A percentile compares a stretch with the other conserved stretches of the same genome.
Conservation (phyloP, 1,140 invertebrate species). For the Thaumetopoea pityocampa region DNA sequence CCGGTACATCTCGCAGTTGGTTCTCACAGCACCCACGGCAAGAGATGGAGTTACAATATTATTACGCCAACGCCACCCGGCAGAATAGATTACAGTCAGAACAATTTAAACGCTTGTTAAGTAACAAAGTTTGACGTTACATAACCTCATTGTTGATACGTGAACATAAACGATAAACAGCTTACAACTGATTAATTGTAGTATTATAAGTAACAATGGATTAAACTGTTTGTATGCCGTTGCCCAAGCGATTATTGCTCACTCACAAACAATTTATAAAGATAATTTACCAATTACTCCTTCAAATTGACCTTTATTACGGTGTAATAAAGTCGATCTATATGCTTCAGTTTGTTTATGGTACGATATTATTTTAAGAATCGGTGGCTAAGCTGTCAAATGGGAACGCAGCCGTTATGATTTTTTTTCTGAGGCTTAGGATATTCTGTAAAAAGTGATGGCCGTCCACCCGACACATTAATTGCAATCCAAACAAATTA, state of each 20-base stretch:
- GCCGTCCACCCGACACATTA: conserved; percentile 46
- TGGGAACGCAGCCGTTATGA: conserved; percentile 23
- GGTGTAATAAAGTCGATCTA: conserved; percentile 2
- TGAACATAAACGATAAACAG: conserved; percentile 13
- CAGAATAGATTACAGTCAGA: neutral
- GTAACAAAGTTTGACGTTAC: conserved; percentile 11
- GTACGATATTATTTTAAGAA: conserved; percentile 4
- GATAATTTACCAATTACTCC: neutral
- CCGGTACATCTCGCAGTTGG: too few relatives aligned
- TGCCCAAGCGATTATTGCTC: conserved; percentile 23
- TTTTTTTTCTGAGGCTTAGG: conserved; percentile 30
- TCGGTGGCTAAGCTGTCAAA: conserved; percentile 40
- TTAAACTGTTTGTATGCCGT: conserved; percentile 20
- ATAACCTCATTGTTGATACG: conserved; percentile 13
- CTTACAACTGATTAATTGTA: conserved; percentile 23
- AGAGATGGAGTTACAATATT: too few relatives aligned
- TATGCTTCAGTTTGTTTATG: conserved; percentile 3
- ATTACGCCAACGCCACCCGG: too few relatives aligned
- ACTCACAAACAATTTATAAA: conserved; percentile 14
- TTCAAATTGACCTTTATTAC: conserved; percentile 14
- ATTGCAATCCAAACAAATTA: conserved; percentile 62
- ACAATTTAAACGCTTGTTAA: conserved; percentile 5
- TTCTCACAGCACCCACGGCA: too few relatives aligned
- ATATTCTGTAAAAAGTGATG: conserved; percentile 35
- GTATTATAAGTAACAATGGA: conserved; percentile 20